Evolutionary conservation across 2,888 invertebrate genomes (phyloP), one percentile per base, ranked within the genome.

Genomic region (Rotaria macrura): DNA sequence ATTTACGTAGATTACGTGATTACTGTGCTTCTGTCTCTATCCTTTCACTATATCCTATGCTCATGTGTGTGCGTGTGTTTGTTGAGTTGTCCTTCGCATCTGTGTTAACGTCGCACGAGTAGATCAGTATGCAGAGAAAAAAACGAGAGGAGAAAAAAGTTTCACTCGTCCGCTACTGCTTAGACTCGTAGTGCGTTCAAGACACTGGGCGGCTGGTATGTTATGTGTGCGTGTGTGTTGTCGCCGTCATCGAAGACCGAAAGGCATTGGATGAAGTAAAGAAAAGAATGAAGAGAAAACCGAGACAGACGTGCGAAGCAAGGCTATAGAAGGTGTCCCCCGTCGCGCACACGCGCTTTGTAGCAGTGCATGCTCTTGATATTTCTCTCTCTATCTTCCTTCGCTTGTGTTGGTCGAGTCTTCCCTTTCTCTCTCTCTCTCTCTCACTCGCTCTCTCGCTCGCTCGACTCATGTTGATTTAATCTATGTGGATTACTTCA

Each of bases 11-110:
- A 34, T 65, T 65, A 65, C 65, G 65, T 65, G 65, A 65, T 65
- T 65, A 65, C 9, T 65, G 34, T 65, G 34, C 34, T 65, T 65
- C 65, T 65, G 34, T 38, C 65, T 65, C 34, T 34, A 34, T 65
- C 65, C 65, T 65, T 10, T 65, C 65, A 65, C 65, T 38, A 34
- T 65, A 65, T 65, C 65, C 65, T 20, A 20, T 65, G 65, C 20
- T 17, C 25, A 23, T 65, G 34, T 65, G 34, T 65, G 65, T 38
- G 65, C 20, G 34, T 57, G 55, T 57, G 55, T 65, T 65, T 65
- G 65, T 38, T 65, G 65, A 38, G 65, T 65, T 65, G 65, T 65
- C 65, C 65, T 65, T 65, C 65, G 65, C 65, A 65, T 65, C 29
- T 65, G 65, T 34, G 65, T 65, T 34, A 38, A 65, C 65, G 65